phyloP scores from a whole-genome alignment of 2,888 invertebrate species.

The Eudasyphora cyanicolor region DNA sequence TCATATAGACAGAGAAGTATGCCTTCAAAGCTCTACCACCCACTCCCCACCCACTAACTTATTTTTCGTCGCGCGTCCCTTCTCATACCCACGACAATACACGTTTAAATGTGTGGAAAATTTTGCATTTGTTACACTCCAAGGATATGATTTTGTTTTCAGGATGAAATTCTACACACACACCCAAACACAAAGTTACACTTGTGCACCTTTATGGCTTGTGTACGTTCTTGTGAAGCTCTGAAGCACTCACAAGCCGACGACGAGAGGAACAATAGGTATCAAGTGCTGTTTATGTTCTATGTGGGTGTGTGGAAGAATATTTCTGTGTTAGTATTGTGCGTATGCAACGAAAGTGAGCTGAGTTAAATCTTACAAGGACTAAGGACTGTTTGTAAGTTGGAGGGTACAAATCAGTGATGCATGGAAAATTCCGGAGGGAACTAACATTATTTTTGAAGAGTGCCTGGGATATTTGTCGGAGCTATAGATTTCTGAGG shows the following conservation, averaged over 20 bases:
- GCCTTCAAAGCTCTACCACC: not conserved
- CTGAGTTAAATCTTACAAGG: constrained; percentile 16
- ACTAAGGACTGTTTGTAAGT: not conserved
- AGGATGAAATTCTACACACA: constrained; percentile 52
- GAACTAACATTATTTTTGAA: not conserved
- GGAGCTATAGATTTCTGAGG: too few relatives aligned
- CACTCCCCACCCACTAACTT: not conserved
- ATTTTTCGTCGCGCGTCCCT: not conserved
- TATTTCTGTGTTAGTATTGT: not conserved
- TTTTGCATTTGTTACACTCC: constrained; percentile 71
- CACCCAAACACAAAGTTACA: not conserved
- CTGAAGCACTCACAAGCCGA: not conserved
- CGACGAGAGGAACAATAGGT: constrained; percentile 6
- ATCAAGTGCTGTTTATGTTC: not conserved
- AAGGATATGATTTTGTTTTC: constrained; percentile 64
- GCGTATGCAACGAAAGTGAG: constrained; percentile 8
- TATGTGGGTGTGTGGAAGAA: not conserved
- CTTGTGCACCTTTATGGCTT: not conserved
- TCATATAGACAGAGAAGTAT: not conserved
- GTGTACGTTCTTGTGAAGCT: not conserved
- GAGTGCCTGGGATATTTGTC: too few relatives aligned
- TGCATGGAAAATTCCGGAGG: not conserved
- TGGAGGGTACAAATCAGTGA: constrained; percentile 12
- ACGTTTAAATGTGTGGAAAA: constrained; percentile 78
- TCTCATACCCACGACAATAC: constrained; percentile 69